phyloP scores from a whole-genome alignment of 1,140 invertebrate species.

The Trichonephila clavata region DNA sequence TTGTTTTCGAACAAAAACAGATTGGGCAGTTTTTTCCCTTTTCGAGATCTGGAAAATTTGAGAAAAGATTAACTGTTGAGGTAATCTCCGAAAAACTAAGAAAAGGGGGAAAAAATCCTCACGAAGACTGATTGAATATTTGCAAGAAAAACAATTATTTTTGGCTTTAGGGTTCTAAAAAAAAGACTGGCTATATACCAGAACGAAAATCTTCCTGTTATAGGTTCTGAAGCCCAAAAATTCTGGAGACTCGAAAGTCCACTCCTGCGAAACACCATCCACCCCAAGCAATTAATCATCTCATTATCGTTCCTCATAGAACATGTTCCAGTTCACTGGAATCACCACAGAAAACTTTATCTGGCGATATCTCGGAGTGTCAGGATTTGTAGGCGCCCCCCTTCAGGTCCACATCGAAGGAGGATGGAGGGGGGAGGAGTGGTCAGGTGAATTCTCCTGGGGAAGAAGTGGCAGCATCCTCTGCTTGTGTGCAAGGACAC shows the following conservation, averaged over 20 bases:
- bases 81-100: too few relatives aligned
- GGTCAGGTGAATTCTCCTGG: conserved; percentile 67
- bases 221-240: too few relatives aligned
- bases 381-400: conserved; percentile 60
- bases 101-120: too few relatives aligned
- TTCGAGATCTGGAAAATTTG: too few relatives aligned
- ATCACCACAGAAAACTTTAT: neutral
- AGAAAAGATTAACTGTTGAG: too few relatives aligned
- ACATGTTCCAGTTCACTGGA: neutral
- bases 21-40: too few relatives aligned
- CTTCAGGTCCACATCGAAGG: neutral
- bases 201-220: too few relatives aligned
- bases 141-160: too few relatives aligned
- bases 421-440: neutral
- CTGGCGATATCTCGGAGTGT: neutral
- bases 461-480: conserved; percentile 11
- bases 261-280: neutral
- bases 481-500: conserved; percentile 48
- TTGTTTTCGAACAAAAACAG: too few relatives aligned
- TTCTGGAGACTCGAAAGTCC: neutral
- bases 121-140: too few relatives aligned
- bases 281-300: neutral
- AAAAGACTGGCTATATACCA: too few relatives aligned
- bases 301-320: conserved; percentile 11
- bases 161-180: too few relatives aligned